Percentiles rank a stretch among this genome's conserved stretches.
Conservation (phyloP, 2,888 invertebrate genomes). For the Drosophila picticornis region DNA sequence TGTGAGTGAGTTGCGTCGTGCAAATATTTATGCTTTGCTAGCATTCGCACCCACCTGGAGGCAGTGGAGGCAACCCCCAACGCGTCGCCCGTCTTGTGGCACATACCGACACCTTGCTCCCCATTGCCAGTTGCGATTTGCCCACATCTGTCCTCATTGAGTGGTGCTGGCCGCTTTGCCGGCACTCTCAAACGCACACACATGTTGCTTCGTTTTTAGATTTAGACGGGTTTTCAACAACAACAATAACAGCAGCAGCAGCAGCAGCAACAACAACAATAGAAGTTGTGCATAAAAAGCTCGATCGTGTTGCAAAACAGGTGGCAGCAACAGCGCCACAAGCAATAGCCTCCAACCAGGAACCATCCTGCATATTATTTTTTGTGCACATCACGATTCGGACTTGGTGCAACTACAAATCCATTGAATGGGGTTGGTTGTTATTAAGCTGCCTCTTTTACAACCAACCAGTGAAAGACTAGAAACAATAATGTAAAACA, state of each 20-base stretch:
- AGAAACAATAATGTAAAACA: constrained; percentile 9
- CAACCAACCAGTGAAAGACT: background rate
- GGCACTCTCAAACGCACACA: constrained; percentile 73
- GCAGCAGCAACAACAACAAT: constrained; percentile 24
- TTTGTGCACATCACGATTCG: constrained; percentile 44
- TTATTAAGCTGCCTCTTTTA: background rate
- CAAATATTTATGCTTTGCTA: constrained; percentile 72
- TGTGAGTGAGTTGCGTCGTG: constrained; percentile 61
- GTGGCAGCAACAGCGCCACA: constrained; percentile 38
- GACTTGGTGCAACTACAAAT: constrained; percentile 41
- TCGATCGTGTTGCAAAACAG: constrained; percentile 67
- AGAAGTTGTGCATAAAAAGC: constrained; percentile 53
- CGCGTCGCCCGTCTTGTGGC: constrained; percentile 6
- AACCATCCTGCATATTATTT: constrained; percentile 54
- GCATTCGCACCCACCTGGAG: constrained; percentile 61
- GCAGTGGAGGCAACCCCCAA: constrained; percentile 43
- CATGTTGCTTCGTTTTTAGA: constrained; percentile 79
- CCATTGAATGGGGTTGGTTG: constrained; percentile 15
- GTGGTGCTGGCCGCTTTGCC: constrained; percentile 67
- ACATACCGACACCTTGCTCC: constrained; percentile 14
- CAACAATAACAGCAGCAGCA: constrained; percentile 23
- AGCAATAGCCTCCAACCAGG: constrained; percentile 47
- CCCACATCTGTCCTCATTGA: constrained; percentile 69
- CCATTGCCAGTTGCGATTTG: constrained; percentile 42
- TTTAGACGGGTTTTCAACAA: constrained; percentile 70